Conservation (phyloP, 2,113 vertebrate genomes). For the Circaetus cinerascens region DNA sequence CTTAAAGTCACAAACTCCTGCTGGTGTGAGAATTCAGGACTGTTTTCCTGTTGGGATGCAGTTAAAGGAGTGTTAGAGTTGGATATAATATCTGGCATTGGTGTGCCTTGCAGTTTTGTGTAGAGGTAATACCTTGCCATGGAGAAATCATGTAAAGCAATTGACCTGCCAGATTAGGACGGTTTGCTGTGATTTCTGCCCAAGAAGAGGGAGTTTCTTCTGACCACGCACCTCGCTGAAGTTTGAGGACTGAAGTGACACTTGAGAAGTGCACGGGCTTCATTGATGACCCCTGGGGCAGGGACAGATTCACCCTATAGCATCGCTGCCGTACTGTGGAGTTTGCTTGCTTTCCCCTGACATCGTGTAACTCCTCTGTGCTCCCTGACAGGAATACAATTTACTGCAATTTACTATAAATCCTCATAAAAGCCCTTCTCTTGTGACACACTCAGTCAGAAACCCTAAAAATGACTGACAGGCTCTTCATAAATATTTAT, state of each 20-base stretch:
- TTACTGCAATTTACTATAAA: constrained; percentile 68
- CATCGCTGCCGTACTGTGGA: not conserved
- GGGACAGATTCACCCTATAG: not conserved
- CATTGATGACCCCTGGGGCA: not conserved
- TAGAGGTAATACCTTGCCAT: not conserved
- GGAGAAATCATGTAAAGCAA: not conserved
- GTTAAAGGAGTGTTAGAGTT: not conserved
- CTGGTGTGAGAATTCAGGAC: not conserved
- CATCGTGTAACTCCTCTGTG: not conserved
- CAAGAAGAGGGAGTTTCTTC: not conserved
- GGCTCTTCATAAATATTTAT: constrained; percentile 67
- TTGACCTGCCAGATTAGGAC: not conserved
- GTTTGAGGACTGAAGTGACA: not conserved
- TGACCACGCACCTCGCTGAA: accelerated
- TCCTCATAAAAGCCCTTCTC: constrained; percentile 59
- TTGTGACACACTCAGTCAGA: constrained; percentile 66
- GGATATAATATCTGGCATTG: not conserved
- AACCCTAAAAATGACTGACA: constrained; percentile 68
- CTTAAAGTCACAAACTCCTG: not conserved
- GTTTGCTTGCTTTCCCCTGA: not conserved
- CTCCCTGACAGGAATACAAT: constrained; percentile 60
- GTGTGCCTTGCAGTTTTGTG: not conserved
- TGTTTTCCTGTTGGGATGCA: not conserved
- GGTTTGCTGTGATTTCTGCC: not conserved
- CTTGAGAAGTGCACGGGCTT: not conserved